Base-by-base conservation (phyloP, 2,113 vertebrate species). In the Podarcis cretensis region DNA sequence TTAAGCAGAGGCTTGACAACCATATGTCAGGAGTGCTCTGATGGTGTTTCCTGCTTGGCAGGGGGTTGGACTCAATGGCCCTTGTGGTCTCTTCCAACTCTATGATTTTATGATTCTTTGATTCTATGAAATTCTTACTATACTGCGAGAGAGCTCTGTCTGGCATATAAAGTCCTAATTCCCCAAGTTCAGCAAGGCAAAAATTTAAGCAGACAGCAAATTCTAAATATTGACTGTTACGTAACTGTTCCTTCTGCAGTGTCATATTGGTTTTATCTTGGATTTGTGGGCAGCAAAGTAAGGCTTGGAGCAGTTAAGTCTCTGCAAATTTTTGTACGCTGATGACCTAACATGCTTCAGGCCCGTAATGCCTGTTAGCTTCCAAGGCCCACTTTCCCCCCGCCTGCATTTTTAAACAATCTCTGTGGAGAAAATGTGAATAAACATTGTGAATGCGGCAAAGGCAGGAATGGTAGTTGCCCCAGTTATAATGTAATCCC, bases 171-270 rank as follows among this genome's bases (percentile, higher is more conserved):
- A 0, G 14, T 21, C 16, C 85, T 63, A 21, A 83, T 90, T 90
- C 25, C 77, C 66, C 14, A 30, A 40, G 81, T 71, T 25, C 32
- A 79, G 43, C 20, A 57, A 84, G 25, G 21, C 18, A 14, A 71
- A 40, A 86, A 87, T 59, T 68, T 8, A 27, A 90, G 69, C 74
- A 32, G 85, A 35, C 59, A 32, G 71, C 80, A 90, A 83, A 23
- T 32, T 83, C 16, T 37, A 71, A 32, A 13, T 32, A 30, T 40
- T 78, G 1, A 73, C 2, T 0, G 54, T 89, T 90, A 87, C 71
- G 6, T 83, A 86, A 87, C 83, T 82, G 85, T 21, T 80, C 83
- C 74, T 2, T 2, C 1, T 65, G 57, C 54, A 71, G 88, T 68
- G 84, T 86, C 48, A 23, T 86, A 48, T n/a, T 48, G 84, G 27